These are phyloP conservation scores for Sebastes trivittatus DNA, from an alignment of 2,797 vertebrate genomes.

Conservation along the genomic window DNA sequence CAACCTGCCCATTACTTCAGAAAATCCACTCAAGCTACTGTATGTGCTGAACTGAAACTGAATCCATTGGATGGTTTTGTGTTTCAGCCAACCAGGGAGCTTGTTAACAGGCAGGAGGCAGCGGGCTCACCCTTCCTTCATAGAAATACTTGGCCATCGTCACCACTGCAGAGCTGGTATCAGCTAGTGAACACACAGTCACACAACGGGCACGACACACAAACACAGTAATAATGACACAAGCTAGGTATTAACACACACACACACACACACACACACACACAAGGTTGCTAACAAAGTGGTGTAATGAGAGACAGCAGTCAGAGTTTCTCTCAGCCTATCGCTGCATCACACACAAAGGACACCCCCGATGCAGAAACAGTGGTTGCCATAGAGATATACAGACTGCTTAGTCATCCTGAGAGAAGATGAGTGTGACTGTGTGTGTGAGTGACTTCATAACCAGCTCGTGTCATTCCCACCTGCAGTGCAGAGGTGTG, in stretches of 20 bases:
- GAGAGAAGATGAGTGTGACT: background rate
- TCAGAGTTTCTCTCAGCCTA: background rate
- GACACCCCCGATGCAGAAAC: background rate
- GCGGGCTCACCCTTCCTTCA: constrained; percentile 30
- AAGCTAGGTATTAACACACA: no score
- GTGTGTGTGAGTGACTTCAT: background rate
- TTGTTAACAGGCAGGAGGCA: constrained; percentile 24
- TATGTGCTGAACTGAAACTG: background rate
- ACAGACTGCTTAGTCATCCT: constrained; percentile 35
- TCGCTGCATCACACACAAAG: background rate
- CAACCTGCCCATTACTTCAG: background rate
- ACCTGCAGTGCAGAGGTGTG: background rate
- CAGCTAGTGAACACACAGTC: background rate
- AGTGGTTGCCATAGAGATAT: constrained; percentile 58
- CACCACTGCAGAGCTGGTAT: constrained; percentile 19
- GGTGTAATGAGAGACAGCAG: background rate
- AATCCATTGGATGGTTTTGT: background rate
- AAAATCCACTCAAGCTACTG: background rate
- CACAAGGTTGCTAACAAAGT: background rate
- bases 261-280: no score
- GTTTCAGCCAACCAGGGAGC: background rate
- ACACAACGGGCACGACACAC: background rate
- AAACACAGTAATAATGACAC: no score
- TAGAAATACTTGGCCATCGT: background rate
- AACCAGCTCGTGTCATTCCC: background rate